Evolutionary conservation across 1,140 invertebrate genomes (phyloP), one percentile per base, ranked within the genome.

Genomic region (Drosophila gunungcola): DNA sequence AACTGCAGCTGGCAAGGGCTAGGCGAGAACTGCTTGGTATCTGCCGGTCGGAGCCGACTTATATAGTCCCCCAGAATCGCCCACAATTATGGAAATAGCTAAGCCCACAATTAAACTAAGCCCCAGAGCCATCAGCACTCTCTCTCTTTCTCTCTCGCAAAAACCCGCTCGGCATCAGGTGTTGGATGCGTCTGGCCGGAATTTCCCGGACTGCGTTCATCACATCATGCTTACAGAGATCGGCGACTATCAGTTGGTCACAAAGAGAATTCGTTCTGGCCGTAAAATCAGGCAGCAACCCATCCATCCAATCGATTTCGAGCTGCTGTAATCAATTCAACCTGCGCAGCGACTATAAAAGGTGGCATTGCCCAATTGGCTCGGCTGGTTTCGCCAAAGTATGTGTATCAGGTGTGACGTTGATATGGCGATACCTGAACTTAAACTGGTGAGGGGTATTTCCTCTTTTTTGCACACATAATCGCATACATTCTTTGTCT

Each of bases 41-140:
- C 42, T 52, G 55, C 39, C 21, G 49, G 13, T 2, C 34, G 38
- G 25, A 16, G 21, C 61, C 21, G 32, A 42, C 54, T 83, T 88
- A 61, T 88, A 88, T 88, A 88, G 75, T 32, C 5, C 11, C 6
- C 11, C 48, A 39, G 39, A 58, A 64, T 61, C 64, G 73, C 73
- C 73, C 55, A 76, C 74, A 51, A 62, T 46, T 77, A 77, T 77
- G 74, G 52, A 77, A 77, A 77, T 77, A 41, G 38, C 10, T 45
- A 53, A 68, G 70, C 69, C 76, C 42, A 65, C 58, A 74, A 57
- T 51, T 70, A 75, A 34, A 56, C 16, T 29, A 27, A 36, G 48
- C 60, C 41, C 39, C 41, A 39, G 29, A 54, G 41, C 51, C 46
- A 54, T 68, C 48, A 43, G 34, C 65, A 21, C 0, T 55, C 32